Conservation (phyloP, 2,113 vertebrate genomes). For the Labrus mixtus region DNA sequence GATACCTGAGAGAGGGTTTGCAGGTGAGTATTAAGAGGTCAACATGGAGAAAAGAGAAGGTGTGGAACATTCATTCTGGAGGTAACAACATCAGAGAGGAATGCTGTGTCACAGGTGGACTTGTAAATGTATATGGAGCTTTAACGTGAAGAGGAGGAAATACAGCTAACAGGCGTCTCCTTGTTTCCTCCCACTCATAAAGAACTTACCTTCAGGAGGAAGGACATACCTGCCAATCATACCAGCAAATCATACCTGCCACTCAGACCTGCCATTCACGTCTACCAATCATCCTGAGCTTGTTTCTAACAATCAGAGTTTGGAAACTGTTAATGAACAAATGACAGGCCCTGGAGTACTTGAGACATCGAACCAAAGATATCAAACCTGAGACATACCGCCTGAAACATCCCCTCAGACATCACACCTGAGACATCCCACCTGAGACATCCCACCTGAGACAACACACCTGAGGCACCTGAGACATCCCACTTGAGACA, state of each 20-base stretch:
- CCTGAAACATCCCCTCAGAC: too few species aligned
- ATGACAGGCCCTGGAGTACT: too few species aligned
- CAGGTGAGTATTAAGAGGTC: slow-evolving; percentile 20
- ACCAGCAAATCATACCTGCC: background rate
- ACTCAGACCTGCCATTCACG: too few species aligned
- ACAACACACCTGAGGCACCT: too few species aligned
- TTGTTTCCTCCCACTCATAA: slow-evolving; percentile 67
- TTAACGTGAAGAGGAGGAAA: slow-evolving; percentile 54
- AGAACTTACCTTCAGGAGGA: slow-evolving; percentile 63
- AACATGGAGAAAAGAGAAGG: slow-evolving; percentile 5
- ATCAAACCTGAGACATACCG: too few species aligned
- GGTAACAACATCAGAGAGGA: slow-evolving; percentile 28
- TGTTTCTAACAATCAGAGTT: too few species aligned
- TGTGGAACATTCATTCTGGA: slow-evolving; percentile 19
- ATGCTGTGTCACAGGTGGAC: slow-evolving; percentile 66
- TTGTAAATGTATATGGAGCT: slow-evolving; percentile 68
- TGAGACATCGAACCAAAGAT: too few species aligned
- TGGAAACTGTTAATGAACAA: too few species aligned
- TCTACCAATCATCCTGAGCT: too few species aligned
- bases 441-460: too few species aligned
- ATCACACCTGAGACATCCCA: too few species aligned
- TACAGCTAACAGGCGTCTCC: slow-evolving; percentile 60
- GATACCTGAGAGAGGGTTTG: slow-evolving; percentile 39
- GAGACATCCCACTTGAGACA: too few species aligned
- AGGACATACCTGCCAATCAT: slow-evolving; percentile 49